Evolutionary conservation across 2,113 vertebrate genomes (phyloP).

Genomic region (Galeopterus variegatus): DNA sequence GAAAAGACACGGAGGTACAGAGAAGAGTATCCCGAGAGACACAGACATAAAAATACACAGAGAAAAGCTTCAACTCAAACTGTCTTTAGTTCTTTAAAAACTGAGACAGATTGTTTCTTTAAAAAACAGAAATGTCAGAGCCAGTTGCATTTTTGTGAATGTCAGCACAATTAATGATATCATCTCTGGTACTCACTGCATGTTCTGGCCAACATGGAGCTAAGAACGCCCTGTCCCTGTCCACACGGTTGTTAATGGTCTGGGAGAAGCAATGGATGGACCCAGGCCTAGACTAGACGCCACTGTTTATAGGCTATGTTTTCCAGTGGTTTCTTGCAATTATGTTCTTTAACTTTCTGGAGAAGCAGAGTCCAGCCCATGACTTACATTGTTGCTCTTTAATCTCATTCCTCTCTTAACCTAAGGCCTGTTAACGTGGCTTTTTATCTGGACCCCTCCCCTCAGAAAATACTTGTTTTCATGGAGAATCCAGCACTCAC

Average conservation of each 20-base stretch:
- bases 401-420: neutral
- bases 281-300: neutral
- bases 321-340: slow-evolving; percentile 26
- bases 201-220: slow-evolving; percentile 39
- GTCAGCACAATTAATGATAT: slow-evolving; percentile 34
- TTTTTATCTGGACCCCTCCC: neutral
- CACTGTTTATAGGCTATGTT: neutral
- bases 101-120: neutral
- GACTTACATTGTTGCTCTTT: neutral
- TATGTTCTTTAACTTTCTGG: neutral
- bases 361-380: neutral
- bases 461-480: neutral
- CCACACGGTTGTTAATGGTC: neutral
- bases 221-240: slow-evolving; percentile 60
- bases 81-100: neutral
- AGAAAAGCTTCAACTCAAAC: neutral
- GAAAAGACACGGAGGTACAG: neutral
- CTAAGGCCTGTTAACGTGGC: neutral
- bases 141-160: slow-evolving; percentile 25
- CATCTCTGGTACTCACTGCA: slow-evolving; percentile 69
- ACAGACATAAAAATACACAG: neutral
- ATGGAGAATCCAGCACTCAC: neutral
- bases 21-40: neutral
- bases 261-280: neutral
- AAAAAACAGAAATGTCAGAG: neutral